phyloP scores from a whole-genome alignment of 2,113 vertebrate genomes.

The Nycticorax nycticorax region DNA sequence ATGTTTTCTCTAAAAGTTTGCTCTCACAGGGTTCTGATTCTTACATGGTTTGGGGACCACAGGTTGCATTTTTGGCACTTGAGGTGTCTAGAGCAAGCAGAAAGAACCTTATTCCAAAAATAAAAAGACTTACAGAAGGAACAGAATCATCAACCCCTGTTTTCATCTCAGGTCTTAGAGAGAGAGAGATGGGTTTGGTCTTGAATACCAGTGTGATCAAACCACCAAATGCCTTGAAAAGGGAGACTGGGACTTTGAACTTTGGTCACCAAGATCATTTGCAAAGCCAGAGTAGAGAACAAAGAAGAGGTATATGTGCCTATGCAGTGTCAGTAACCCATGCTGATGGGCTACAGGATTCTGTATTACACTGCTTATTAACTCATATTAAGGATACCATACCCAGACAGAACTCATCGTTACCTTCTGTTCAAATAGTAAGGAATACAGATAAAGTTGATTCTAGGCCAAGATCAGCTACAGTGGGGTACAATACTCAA shows the following conservation, averaged over 20 bases:
- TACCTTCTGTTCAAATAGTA: not conserved
- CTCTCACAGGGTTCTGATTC: not conserved
- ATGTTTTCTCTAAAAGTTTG: not conserved
- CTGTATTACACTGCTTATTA: not conserved
- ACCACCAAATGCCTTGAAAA: not conserved
- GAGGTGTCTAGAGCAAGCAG: not conserved
- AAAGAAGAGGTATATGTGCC: not conserved
- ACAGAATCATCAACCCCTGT: not conserved
- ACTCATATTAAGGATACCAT: not conserved
- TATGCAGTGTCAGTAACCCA: not conserved
- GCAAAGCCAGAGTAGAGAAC: not conserved
- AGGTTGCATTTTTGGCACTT: not conserved
- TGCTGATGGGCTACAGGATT: not conserved
- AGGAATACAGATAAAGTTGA: not conserved
- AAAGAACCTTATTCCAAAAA: not conserved
- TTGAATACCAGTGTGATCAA: not conserved
- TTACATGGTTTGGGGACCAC: not conserved
- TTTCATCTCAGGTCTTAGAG: not conserved
- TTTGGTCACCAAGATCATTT: not conserved
- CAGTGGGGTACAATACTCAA: not conserved
- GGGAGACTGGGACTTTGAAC: not conserved
- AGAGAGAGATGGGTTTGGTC: not conserved
- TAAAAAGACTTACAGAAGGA: not conserved
- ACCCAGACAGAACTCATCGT: not conserved
- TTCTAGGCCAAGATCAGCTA: not conserved